phyloP scores from a whole-genome alignment of 1,140 invertebrate genomes.

The Pinna nobilis region DNA sequence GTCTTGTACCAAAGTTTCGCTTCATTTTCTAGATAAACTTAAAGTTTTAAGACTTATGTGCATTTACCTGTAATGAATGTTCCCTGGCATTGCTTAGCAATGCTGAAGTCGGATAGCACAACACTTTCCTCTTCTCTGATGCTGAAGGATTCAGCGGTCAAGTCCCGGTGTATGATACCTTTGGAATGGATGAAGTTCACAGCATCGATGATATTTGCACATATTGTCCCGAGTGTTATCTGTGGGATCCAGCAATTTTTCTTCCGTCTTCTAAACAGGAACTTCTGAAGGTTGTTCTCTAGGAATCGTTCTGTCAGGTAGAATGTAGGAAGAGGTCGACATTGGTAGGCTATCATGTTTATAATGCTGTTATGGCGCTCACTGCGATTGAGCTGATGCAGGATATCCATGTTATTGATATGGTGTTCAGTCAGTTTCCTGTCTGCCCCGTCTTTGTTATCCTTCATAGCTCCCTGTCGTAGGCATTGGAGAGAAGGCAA shows the following conservation, averaged over 20 bases:
- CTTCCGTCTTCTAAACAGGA: slow-evolving; percentile 12
- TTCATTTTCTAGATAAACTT: too few relatives aligned
- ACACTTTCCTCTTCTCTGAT: neutral
- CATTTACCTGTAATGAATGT: slow-evolving; percentile 25
- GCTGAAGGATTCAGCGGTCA: slow-evolving; percentile 22
- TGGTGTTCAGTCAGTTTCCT: slow-evolving; percentile 13
- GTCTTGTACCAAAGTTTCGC: too few relatives aligned
- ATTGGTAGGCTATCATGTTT: slow-evolving; percentile 28
- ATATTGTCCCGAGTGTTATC: neutral
- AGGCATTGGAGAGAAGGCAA: slow-evolving; percentile 28
- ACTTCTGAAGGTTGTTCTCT: slow-evolving; percentile 3
- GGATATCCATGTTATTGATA: slow-evolving; percentile 24
- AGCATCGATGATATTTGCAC: slow-evolving; percentile 23
- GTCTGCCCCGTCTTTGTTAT: slow-evolving; percentile 12
- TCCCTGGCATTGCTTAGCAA: neutral
- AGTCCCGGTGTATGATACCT: slow-evolving; percentile 29
- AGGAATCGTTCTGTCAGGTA: slow-evolving; percentile 13
- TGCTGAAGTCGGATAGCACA: slow-evolving; percentile 9
- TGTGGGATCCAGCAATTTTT: slow-evolving; percentile 3
- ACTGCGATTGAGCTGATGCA: slow-evolving; percentile 9
- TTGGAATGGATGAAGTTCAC: slow-evolving; percentile 18
- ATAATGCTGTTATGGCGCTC: slow-evolving; percentile 16
- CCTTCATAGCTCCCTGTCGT: slow-evolving; percentile 17
- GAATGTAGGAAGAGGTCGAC: slow-evolving; percentile 28
- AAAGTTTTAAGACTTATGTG: neutral